Conservation (phyloP, 37 sponge, comb jelly and placozoan species). For the Spongia lamella region DNA sequence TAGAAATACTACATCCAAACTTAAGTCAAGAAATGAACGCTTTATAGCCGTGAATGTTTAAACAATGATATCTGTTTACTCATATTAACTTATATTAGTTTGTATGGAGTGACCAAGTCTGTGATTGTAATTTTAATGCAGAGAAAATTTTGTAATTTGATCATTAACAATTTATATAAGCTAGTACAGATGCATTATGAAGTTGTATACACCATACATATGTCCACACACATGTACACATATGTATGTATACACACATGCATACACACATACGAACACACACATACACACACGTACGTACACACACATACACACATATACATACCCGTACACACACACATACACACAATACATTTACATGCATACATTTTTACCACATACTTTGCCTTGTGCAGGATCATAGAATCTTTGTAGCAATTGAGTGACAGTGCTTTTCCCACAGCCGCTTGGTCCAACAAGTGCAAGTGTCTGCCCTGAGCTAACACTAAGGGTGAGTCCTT, state of each 20-base stretch:
- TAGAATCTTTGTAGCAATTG: constrained; percentile 89
- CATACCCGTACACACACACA: background rate
- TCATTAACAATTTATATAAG: no score
- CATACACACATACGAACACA: constrained; percentile 8
- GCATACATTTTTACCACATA: background rate
- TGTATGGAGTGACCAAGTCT: no score
- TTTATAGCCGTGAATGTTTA: no score
- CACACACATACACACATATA: background rate
- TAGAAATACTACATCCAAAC: no score
- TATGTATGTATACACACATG: background rate
- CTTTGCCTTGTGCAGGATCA: constrained; percentile 49
- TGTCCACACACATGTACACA: background rate
- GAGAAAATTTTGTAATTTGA: no score
- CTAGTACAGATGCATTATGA: background rate
- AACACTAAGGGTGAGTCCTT: constrained; percentile 50
- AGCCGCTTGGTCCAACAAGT: constrained; percentile 89
- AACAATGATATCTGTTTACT: no score
- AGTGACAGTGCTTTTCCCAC: constrained; percentile 88
- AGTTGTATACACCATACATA: background rate
- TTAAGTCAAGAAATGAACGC: no score
- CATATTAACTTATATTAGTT: no score
- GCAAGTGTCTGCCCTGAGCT: constrained; percentile 73
- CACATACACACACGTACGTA: constrained; percentile 31
- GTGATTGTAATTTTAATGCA: no score
- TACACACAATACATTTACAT: no score